Evolutionary conservation across 2,113 vertebrate genomes (phyloP).

Genomic region (Rhagologus leucostigma): DNA sequence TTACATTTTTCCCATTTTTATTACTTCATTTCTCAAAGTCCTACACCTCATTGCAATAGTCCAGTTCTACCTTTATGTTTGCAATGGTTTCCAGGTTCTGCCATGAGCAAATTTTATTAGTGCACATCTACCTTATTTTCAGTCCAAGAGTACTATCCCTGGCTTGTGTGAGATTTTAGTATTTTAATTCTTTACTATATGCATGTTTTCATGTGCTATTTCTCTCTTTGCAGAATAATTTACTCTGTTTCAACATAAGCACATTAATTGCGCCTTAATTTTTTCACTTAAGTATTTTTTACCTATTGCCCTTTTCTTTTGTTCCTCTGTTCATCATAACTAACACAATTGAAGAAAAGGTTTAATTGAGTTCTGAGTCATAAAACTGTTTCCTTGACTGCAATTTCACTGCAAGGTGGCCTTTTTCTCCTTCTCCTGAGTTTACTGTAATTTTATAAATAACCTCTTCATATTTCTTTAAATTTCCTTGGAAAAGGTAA

Average conservation of each 20-base stretch:
- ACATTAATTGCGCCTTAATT: not conserved
- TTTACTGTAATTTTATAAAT: not conserved
- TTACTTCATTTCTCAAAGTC: not conserved
- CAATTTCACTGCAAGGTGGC: not conserved
- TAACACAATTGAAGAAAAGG: not conserved
- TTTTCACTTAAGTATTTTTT: not conserved
- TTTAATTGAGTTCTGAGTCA: not conserved
- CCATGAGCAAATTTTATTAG: not conserved
- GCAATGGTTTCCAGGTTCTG: not conserved
- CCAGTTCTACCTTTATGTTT: not conserved
- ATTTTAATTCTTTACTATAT: not conserved
- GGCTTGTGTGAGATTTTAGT: not conserved
- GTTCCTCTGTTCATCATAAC: not conserved
- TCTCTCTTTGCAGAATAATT: not conserved
- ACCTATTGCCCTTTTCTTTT: not conserved
- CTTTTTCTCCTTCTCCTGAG: not conserved
- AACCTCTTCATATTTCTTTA: not conserved
- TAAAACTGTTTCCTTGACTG: not conserved
- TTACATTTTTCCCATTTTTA: not conserved
- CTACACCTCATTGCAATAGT: not conserved
- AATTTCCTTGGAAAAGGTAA: not conserved
- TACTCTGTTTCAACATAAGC: not conserved
- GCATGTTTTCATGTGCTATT: not conserved
- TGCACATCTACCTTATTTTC: rapidly evolving
- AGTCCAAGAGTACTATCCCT: not conserved